Conservation (phyloP, 2,113 vertebrate genomes). For the Calidris pygmaea region DNA sequence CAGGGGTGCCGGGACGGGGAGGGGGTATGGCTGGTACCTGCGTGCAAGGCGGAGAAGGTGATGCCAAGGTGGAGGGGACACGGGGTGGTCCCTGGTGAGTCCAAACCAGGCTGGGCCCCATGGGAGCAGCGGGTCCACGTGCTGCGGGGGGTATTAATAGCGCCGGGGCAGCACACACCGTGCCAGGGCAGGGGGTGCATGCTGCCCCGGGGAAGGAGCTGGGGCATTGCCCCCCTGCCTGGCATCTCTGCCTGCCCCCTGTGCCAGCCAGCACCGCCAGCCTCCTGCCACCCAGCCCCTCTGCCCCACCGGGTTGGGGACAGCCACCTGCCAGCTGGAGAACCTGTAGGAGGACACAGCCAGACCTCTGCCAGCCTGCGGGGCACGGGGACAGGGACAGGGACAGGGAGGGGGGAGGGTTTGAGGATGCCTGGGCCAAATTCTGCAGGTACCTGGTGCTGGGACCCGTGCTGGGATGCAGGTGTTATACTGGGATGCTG, state of each 20-base stretch:
- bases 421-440: rapidly evolving
- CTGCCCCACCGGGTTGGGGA: rapidly evolving
- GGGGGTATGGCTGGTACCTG: rapidly evolving
- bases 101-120: not conserved
- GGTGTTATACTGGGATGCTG: not conserved
- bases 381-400: too few relatives aligned
- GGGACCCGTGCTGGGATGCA: not conserved
- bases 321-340: not conserved
- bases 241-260: not conserved
- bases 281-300: not conserved
- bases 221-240: rapidly evolving
- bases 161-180: rapidly evolving
- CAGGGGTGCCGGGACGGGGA: not conserved
- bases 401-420: too few relatives aligned
- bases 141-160: not conserved
- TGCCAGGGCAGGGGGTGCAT: rapidly evolving
- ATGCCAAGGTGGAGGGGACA: not conserved
- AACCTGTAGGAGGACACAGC: rapidly evolving
- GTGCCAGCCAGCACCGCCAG: too few relatives aligned
- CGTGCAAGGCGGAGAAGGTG: rapidly evolving
- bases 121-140: not conserved
- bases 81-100: not conserved
- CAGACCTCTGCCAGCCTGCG: rapidly evolving
- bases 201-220: not conserved
- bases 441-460: not conserved